Percentiles rank a stretch among this genome's conserved stretches.
These are phyloP conservation scores for Mormyrus proboscirostris DNA, from an alignment of 2,797 vertebrate species.

Conservation along the genomic window DNA sequence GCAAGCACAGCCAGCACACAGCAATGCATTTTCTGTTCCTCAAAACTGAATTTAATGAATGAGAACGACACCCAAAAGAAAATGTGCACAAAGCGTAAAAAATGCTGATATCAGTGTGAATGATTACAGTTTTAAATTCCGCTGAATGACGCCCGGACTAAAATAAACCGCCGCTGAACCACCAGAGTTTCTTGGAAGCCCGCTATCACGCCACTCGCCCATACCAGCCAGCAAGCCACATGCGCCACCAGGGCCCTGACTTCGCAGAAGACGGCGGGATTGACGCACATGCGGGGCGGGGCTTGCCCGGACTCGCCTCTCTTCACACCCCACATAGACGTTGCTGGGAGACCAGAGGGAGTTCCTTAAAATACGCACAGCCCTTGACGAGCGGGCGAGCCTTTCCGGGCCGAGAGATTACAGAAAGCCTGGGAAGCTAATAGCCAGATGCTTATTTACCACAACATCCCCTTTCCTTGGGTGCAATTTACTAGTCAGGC, in stretches of 20 bases:
- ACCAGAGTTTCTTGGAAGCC: slow-evolving; percentile 39
- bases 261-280: slow-evolving; percentile 18
- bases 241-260: slow-evolving; percentile 18
- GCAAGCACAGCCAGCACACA: neutral
- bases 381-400: neutral
- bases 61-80: neutral
- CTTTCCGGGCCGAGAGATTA: neutral
- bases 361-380: slow-evolving; percentile 20
- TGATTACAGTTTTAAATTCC: neutral
- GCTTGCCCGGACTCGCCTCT: slow-evolving; percentile 29
- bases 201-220: neutral
- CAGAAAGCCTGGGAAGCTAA: neutral
- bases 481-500: neutral
- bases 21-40: neutral
- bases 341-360: slow-evolving; percentile 23
- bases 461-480: slow-evolving; percentile 39
- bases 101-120: neutral
- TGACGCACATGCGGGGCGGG: slow-evolving; percentile 29
- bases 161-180: slow-evolving; percentile 14
- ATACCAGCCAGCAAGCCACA: slow-evolving; percentile 17
- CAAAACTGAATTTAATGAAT: neutral
- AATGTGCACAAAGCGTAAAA: neutral
- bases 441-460: neutral
- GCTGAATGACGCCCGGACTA: slow-evolving; percentile 1
- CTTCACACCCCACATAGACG: neutral